A percentile compares a stretch with the other conserved stretches of the same genome.
Evolutionary conservation across 2,113 vertebrate species (phyloP).

Genomic region (Toxotes jaculatrix): DNA sequence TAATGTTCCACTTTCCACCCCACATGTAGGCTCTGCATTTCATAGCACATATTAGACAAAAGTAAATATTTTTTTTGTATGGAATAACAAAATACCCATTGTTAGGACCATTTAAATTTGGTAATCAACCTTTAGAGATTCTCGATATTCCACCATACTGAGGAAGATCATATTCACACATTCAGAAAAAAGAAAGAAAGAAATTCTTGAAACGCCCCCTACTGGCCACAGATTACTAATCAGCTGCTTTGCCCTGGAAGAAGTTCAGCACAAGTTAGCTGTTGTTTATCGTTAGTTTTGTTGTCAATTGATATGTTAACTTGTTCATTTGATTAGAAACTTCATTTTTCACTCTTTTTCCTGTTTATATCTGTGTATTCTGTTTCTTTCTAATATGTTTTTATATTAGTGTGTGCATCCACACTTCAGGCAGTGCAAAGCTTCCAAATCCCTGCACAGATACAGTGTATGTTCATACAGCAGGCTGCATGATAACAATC

Average conservation of each 20-base stretch:
- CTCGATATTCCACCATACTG: not conserved
- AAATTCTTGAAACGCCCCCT: not conserved
- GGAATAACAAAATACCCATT: not conserved
- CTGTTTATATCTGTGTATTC: not conserved
- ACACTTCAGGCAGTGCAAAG: not conserved
- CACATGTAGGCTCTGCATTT: not conserved
- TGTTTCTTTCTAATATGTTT: not conserved
- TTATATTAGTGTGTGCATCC: not conserved
- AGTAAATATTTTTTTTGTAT: not conserved
- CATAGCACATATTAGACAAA: not conserved
- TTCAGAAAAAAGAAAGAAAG: not conserved
- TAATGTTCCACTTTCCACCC: not conserved
- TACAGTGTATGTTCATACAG: not conserved
- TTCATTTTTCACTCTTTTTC: too few relatives aligned
- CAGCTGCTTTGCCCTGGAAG: not conserved
- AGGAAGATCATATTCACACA: not conserved
- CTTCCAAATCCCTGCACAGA: not conserved
- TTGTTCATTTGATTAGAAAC: not conserved
- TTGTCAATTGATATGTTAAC: not conserved
- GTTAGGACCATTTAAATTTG: not conserved
- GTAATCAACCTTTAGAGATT: not conserved
- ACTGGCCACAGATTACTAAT: not conserved
- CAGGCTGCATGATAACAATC: slow-evolving; percentile 2
- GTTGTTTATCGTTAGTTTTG: not conserved
- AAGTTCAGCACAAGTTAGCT: not conserved